phyloP scores from a whole-genome alignment of 2,797 vertebrate species.

The Austrolebias charrua region DNA sequence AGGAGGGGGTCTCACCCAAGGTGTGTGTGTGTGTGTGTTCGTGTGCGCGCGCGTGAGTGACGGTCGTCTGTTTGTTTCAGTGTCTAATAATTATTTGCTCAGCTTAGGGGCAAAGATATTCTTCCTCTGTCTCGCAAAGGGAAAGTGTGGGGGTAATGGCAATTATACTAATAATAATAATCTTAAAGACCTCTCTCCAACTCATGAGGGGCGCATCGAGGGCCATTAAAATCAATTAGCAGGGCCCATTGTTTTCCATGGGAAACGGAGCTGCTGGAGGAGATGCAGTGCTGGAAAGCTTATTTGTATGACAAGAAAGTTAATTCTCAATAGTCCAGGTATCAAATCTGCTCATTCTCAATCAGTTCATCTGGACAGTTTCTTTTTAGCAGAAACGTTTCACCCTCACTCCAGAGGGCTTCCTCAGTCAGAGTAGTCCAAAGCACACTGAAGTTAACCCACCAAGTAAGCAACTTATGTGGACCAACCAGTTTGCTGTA shows the following conservation, averaged over 20 bases:
- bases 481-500: too few relatives aligned
- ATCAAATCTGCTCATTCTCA: too few relatives aligned
- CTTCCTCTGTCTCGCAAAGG: slow-evolving; percentile 82
- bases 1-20: slow-evolving; percentile 81
- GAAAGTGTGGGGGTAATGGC: slow-evolving; percentile 85
- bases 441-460: too few relatives aligned
- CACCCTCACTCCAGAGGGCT: too few relatives aligned
- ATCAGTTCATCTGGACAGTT: too few relatives aligned
- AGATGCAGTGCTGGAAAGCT: slow-evolving; percentile 67
- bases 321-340: too few relatives aligned
- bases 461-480: too few relatives aligned
- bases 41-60: slow-evolving; percentile 21
- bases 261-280: slow-evolving; percentile 90
- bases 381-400: too few relatives aligned
- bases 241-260: slow-evolving; percentile 86
- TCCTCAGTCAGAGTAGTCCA: too few relatives aligned
- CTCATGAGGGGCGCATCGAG: slow-evolving; percentile 95
- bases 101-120: slow-evolving; percentile 96
- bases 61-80: slow-evolving; percentile 97
- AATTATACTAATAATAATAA: slow-evolving; percentile 93
- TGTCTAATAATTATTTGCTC: slow-evolving; percentile 99
- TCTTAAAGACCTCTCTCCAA: slow-evolving; percentile 98
- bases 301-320: too few relatives aligned
- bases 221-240: slow-evolving; percentile 99
- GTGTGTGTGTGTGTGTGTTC: slow-evolving; percentile 10